phyloP scores from a whole-genome alignment of 35 echinoderm and acorn worm species.

The Heliocidaris erythrogramma region DNA sequence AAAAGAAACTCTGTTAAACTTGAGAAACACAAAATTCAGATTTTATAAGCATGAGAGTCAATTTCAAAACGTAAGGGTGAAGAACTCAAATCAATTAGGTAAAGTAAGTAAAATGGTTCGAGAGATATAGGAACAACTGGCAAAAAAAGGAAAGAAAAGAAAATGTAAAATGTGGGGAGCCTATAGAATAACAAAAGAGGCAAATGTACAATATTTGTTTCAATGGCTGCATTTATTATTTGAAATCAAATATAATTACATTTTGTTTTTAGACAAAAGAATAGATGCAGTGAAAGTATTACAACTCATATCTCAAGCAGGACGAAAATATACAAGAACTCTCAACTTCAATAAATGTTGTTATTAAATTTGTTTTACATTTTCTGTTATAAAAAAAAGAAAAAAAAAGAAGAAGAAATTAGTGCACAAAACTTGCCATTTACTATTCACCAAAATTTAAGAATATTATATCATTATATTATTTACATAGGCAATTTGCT shows the following conservation, averaged over 20 bases:
- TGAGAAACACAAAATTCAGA: too few relatives aligned
- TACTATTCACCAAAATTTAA: not conserved
- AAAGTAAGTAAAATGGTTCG: too few relatives aligned
- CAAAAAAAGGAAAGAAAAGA: too few relatives aligned
- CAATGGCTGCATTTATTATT: slow-evolving; percentile 18
- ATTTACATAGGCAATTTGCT: not conserved
- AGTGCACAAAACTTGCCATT: not conserved
- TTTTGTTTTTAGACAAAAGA: not conserved
- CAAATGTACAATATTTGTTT: not conserved
- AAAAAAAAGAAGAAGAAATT: too few relatives aligned
- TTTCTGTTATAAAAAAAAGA: not conserved
- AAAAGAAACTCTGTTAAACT: too few relatives aligned
- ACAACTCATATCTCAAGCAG: too few relatives aligned
- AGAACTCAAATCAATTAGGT: too few relatives aligned
- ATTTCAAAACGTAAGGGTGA: too few relatives aligned
- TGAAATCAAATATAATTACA: not conserved
- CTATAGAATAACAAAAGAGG: not conserved
- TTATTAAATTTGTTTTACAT: not conserved
- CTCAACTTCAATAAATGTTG: not conserved
- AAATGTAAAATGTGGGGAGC: too few relatives aligned
- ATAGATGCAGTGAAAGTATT: not conserved
- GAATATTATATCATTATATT: not conserved
- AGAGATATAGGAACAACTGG: too few relatives aligned
- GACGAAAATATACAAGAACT: not conserved
- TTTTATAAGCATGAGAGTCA: too few relatives aligned